Evolutionary conservation across 2,888 invertebrate species (phyloP).

Genomic region (Stenchaetothrips biformis): DNA sequence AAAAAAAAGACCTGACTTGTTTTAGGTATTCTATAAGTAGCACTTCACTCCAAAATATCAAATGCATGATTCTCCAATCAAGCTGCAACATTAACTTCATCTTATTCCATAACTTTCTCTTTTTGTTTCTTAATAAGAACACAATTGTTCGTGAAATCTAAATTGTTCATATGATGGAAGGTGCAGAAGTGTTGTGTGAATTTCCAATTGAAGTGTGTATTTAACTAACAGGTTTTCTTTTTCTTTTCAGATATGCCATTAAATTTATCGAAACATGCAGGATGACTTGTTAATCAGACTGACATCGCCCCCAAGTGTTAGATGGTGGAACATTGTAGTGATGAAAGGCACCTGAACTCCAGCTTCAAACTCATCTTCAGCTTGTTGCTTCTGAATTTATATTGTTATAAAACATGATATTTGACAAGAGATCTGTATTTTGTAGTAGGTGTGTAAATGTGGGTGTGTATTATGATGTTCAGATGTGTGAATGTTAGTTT

Average conservation of each 20-base stretch:
- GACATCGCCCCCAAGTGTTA: neutral
- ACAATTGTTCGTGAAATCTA: too few relatives aligned
- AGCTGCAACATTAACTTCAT: too few relatives aligned
- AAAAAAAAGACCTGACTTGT: too few relatives aligned
- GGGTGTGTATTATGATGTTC: neutral
- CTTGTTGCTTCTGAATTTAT: neutral
- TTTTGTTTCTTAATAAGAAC: too few relatives aligned
- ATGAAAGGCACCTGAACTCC: neutral
- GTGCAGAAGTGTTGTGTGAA: neutral
- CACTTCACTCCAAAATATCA: too few relatives aligned
- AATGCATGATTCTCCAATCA: too few relatives aligned
- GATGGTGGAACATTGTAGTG: neutral
- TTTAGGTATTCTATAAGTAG: too few relatives aligned
- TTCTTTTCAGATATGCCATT: constrained; percentile 76
- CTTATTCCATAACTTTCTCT: too few relatives aligned
- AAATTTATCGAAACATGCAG: constrained; percentile 80
- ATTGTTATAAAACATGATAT: constrained; percentile 17
- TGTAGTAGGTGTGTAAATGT: neutral
- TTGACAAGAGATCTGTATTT: constrained; percentile 11
- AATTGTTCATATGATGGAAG: constrained; percentile 30
- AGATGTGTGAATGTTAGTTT: neutral
- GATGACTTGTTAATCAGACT: constrained; percentile 44
- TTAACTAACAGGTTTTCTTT: constrained; percentile 33
- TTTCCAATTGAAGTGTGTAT: neutral
- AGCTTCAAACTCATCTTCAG: neutral